Base-by-base conservation (phyloP, 2,797 vertebrate genomes). In the Falco biarmicus region DNA sequence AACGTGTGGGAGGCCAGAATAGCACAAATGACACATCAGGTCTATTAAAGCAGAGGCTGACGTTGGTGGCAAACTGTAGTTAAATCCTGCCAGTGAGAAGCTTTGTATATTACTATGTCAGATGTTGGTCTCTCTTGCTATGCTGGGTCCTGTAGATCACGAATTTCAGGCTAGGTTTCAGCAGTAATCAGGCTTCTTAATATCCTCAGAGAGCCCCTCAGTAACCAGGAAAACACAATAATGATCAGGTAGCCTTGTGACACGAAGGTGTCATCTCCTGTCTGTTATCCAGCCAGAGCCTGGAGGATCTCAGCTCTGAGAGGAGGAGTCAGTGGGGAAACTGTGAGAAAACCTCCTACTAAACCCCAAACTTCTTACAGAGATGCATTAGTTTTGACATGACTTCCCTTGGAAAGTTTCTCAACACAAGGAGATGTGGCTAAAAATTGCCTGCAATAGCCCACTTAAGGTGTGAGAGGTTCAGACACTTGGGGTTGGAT, bases 141-240 rank as follows among this genome's bases (percentile, higher is more conserved):
- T 24, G 64, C 12, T 24, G 16, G 70, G 1, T 39, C 16, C n/a
- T 13, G 1, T 86, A 57, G 29, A 31, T 66, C 15, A 4, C 20
- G 17, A 77, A 37, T 84, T 84, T 71, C 16, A 31, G 61, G 39
- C 28, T 80, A 60, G 26, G 34, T 87, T 80, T 75, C 32, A 60
- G 37, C 19, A 87, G 32, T 28, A 41, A 60, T 59, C 1, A 1
- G 25, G 56, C n/a, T 77, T 51, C 83, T 41, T 31, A 6, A 28
- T 24, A 18, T 9, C 22, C 24, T 39, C 57, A 65, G 61, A 41
- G 53, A 51, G 16, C 5, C 7, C 6, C 31, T 2, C 4, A 11
- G 16, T 11, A 57, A 32, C 4, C 11, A 56, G 9, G 41, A 70
- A 53, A 57, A 9, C 9, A 16, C 10, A 0, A 0, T 21, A 25